These are phyloP conservation scores for Dendrolimus kikuchii DNA, from an alignment of 1,140 invertebrate genomes.

Conservation along the genomic window DNA sequence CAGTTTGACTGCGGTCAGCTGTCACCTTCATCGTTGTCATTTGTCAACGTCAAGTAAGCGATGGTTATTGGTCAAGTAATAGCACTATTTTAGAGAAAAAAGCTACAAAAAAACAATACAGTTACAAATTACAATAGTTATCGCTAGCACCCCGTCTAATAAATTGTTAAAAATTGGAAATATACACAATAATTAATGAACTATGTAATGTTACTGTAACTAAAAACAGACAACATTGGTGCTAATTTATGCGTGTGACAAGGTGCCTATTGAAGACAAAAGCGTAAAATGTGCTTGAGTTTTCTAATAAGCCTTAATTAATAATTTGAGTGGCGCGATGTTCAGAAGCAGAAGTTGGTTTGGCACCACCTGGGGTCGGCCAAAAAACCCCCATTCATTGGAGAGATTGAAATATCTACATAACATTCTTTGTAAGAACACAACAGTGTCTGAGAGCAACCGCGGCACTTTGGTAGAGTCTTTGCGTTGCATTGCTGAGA, in stretches of 20 bases:
- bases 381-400: slow-evolving; percentile 96
- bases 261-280: slow-evolving; percentile 30
- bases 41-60: too few species aligned
- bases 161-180: too few species aligned
- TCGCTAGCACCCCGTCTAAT: too few species aligned
- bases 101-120: too few species aligned
- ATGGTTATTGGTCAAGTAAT: too few species aligned
- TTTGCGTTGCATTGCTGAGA: slow-evolving; percentile 97
- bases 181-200: too few species aligned
- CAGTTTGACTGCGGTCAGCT: too few species aligned
- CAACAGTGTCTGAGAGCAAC: slow-evolving; percentile 96
- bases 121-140: too few species aligned
- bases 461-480: slow-evolving; percentile 96
- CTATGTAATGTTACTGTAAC: too few species aligned
- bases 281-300: slow-evolving; percentile 31
- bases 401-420: slow-evolving; percentile 98
- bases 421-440: slow-evolving; percentile 96
- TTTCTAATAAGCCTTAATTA: slow-evolving; percentile 20
- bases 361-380: slow-evolving; percentile 88
- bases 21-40: too few species aligned
- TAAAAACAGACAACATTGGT: too few species aligned
- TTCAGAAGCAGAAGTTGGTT: slow-evolving; percentile 92
- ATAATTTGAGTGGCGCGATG: slow-evolving; percentile 68
- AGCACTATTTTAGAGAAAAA: too few species aligned
- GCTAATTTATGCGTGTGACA: slow-evolving; percentile 8